Percentiles rank a stretch among this genome's conserved stretches.
phyloP scores from a whole-genome alignment of 2,113 vertebrate species.

The Periophthalmodon schlosseri region DNA sequence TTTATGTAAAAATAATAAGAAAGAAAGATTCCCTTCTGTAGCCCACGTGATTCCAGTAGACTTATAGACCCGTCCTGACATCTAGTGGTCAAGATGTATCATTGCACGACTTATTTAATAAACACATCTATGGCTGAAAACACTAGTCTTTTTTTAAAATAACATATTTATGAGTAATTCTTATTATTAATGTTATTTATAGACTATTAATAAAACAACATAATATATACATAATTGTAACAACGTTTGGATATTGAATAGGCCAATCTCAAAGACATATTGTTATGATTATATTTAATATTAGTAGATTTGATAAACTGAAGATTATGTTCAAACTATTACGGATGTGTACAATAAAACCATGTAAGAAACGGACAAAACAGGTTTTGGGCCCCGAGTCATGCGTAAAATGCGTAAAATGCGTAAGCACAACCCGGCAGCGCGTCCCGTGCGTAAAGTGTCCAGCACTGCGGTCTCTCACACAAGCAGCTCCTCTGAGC shows the following conservation, averaged over 20 bases:
- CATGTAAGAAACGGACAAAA: background rate
- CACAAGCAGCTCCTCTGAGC: slow-evolving; percentile 15
- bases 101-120: slow-evolving; percentile 1
- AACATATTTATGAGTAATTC: too few relatives aligned
- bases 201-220: too few relatives aligned
- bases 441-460: slow-evolving; percentile 28
- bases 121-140: too few relatives aligned
- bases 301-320: too few relatives aligned
- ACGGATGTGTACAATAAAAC: background rate
- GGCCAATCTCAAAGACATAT: too few relatives aligned
- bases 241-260: too few relatives aligned
- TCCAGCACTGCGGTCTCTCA: slow-evolving; percentile 65
- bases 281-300: too few relatives aligned
- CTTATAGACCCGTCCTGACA: slow-evolving; percentile 43
- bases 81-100: slow-evolving; percentile 52
- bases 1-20: background rate
- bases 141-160: too few relatives aligned
- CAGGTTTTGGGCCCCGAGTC: background rate
- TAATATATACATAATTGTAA: too few relatives aligned
- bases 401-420: background rate
- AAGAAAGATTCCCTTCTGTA: background rate
- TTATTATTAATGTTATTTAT: too few relatives aligned
- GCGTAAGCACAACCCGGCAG: background rate
- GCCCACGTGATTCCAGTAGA: too few relatives aligned
- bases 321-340: too few relatives aligned